A percentile compares a stretch with the other conserved stretches of the same genome.
These are phyloP conservation scores for Nematostella vectensis DNA, from an alignment of 92 coral and sea anemone genomes.

Conservation along the genomic window DNA sequence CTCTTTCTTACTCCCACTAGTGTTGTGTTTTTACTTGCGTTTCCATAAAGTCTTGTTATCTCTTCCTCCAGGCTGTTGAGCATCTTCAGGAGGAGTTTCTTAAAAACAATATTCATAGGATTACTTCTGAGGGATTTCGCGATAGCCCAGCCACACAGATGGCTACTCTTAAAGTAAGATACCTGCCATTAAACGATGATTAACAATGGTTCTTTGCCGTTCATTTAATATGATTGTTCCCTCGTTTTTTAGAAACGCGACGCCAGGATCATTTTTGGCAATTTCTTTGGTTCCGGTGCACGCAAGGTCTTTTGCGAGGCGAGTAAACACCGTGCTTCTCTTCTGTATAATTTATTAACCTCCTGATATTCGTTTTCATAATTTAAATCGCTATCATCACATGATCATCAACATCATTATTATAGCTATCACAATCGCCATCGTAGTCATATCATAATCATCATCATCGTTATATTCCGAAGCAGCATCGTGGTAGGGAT, in stretches of 20 bases:
- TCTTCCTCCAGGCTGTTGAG: slow-evolving; percentile 51
- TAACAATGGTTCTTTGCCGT: neutral
- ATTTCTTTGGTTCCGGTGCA: slow-evolving; percentile 72
- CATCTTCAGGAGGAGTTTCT: slow-evolving; percentile 49
- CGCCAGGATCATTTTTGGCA: slow-evolving; percentile 71
- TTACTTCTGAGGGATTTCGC: slow-evolving; percentile 64
- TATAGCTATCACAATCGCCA: too few species aligned
- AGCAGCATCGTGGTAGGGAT: too few species aligned
- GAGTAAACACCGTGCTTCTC: slow-evolving; percentile 8
- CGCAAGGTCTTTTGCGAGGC: slow-evolving; percentile 85
- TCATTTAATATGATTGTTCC: neutral
- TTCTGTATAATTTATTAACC: neutral
- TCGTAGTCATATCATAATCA: too few species aligned
- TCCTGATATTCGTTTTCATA: too few species aligned
- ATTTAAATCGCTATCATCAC: too few species aligned
- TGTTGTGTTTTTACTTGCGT: too few species aligned
- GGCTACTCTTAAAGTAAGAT: slow-evolving; percentile 52
- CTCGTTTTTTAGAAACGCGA: slow-evolving; percentile 40
- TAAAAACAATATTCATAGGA: slow-evolving; percentile 29
- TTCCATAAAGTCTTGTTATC: too few species aligned
- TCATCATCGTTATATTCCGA: too few species aligned
- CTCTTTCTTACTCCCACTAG: too few species aligned
- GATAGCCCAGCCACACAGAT: slow-evolving; percentile 46
- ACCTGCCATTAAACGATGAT: neutral
- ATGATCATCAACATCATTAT: too few species aligned